These are phyloP conservation scores for Xiphorhynchus erythropygius DNA, from an alignment of 2,797 vertebrate genomes.

Conservation along the genomic window DNA sequence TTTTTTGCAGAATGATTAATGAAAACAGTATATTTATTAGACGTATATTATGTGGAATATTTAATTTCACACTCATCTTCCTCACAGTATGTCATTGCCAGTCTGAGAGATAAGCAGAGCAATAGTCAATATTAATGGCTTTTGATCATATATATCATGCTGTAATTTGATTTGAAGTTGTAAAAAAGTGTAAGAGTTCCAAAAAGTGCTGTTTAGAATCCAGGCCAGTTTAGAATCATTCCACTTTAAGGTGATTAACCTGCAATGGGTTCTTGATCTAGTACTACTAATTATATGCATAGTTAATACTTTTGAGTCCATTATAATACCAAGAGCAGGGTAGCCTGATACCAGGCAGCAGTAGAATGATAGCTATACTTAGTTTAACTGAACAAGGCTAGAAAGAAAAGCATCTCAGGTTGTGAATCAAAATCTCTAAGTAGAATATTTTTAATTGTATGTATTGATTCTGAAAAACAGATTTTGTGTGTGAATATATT, in stretches of 20 bases:
- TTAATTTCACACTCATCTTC: neutral
- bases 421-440: neutral
- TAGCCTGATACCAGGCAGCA: neutral
- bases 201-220: neutral
- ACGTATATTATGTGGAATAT: neutral
- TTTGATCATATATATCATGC: neutral
- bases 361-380: neutral
- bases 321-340: neutral
- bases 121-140: neutral
- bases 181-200: neutral
- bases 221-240: neutral
- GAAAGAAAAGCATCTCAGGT: neutral
- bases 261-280: neutral
- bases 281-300: neutral
- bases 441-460: neutral
- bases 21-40: neutral
- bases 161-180: neutral
- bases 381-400: neutral
- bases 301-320: neutral
- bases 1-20: neutral
- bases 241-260: neutral
- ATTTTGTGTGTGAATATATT: neutral
- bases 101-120: neutral
- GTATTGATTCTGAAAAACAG: neutral
- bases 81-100: neutral